These are phyloP conservation scores for Thryonomys swinderianus DNA, from an alignment of 2,113 vertebrate genomes.

Conservation along the genomic window DNA sequence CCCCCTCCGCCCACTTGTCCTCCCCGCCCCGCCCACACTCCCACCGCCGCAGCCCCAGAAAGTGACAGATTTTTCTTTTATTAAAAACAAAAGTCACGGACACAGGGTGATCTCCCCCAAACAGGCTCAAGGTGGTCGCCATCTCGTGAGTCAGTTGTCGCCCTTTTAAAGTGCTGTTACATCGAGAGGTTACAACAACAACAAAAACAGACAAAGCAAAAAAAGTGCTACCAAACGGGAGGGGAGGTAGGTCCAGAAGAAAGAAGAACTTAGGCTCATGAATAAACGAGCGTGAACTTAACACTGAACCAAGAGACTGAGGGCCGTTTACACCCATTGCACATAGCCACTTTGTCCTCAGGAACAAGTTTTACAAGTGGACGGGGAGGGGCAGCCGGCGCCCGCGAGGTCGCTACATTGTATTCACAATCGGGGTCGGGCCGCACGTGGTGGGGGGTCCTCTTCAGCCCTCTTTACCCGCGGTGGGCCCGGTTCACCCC, in stretches of 20 bases:
- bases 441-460: background rate
- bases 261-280: constrained; percentile 81
- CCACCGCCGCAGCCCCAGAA: constrained; percentile 34
- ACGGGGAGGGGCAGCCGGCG: constrained; percentile 30
- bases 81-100: constrained; percentile 85
- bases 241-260: background rate
- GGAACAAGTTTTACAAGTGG: constrained; percentile 86
- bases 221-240: background rate
- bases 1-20: background rate
- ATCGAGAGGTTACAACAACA: constrained; percentile 76
- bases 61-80: constrained; percentile 75
- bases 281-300: constrained; percentile 87
- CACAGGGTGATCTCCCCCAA: constrained; percentile 82
- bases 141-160: constrained; percentile 80
- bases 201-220: constrained; percentile 57
- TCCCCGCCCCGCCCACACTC: background rate
- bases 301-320: constrained; percentile 90
- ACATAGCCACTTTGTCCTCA: constrained; percentile 93
- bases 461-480: background rate
- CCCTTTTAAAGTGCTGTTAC: constrained; percentile 89
- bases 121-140: constrained; percentile 82
- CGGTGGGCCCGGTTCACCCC: constrained; percentile 55
- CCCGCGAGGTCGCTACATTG: background rate
- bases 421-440: constrained; percentile 47
- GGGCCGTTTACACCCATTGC: constrained; percentile 94